A percentile compares a stretch with the other conserved stretches of the same genome.
Evolutionary conservation across 2,888 invertebrate genomes (phyloP).

Genomic region (Miltochrista miniata): DNA sequence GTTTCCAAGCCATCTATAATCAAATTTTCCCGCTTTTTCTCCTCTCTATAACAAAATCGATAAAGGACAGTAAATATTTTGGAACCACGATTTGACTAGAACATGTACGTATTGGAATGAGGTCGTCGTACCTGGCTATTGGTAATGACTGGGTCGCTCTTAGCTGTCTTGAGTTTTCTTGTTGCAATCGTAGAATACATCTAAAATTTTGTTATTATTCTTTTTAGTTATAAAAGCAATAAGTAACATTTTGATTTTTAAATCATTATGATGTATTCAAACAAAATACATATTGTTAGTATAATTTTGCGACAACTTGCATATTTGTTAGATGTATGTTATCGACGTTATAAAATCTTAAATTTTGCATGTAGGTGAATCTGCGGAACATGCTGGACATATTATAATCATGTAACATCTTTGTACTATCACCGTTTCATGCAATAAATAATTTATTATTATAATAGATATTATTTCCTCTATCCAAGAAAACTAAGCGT

Average conservation of each 20-base stretch:
- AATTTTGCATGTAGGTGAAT: too few species aligned
- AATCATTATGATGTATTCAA: too few species aligned
- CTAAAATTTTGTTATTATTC: slow-evolving; percentile 28
- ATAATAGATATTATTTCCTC: too few species aligned
- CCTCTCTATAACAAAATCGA: slow-evolving; percentile 41
- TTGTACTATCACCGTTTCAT: too few species aligned
- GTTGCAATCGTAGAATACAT: slow-evolving; percentile 62
- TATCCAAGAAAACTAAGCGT: too few species aligned
- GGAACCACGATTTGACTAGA: neutral
- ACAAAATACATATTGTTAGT: too few species aligned
- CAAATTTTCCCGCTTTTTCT: slow-evolving; percentile 48
- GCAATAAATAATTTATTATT: too few species aligned
- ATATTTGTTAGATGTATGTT: too few species aligned
- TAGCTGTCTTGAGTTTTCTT: slow-evolving; percentile 71
- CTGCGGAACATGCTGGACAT: too few species aligned
- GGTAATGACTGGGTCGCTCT: slow-evolving; percentile 77
- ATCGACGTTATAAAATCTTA: too few species aligned
- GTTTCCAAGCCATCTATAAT: slow-evolving; percentile 48
- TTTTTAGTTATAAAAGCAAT: slow-evolving; percentile 24
- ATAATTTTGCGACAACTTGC: too few species aligned
- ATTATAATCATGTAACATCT: too few species aligned
- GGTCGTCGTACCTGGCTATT: slow-evolving; percentile 42
- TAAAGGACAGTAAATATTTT: neutral
- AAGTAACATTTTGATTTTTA: slow-evolving; percentile 2
- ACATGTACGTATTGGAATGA: slow-evolving; percentile 5